Evolutionary conservation across 2,888 invertebrate genomes (phyloP).

Genomic region (Cylloceria caligata): DNA sequence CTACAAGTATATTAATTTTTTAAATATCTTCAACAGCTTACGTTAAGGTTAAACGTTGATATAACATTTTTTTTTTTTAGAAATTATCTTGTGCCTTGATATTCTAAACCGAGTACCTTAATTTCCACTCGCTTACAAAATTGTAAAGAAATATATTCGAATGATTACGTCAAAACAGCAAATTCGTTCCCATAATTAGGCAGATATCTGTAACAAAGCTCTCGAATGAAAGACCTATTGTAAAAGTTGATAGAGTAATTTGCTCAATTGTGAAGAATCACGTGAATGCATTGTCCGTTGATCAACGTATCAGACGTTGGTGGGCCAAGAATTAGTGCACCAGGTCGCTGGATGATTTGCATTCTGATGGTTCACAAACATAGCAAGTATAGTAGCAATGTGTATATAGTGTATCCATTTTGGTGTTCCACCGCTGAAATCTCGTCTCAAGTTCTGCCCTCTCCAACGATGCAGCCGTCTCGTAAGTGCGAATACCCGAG

Average conservation of each 20-base stretch:
- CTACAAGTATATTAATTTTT: too few species aligned
- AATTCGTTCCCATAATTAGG: constrained; percentile 6
- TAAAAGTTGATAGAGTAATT: constrained; percentile 19
- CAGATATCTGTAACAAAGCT: not conserved
- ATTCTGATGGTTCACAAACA: constrained; percentile 45
- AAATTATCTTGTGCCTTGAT: too few species aligned
- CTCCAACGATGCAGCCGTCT: constrained; percentile 40
- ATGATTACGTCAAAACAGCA: too few species aligned
- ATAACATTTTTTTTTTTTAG: too few species aligned
- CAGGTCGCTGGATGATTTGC: constrained; percentile 46
- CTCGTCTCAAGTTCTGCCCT: constrained; percentile 21
- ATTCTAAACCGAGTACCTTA: too few species aligned
- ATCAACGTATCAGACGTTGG: constrained; percentile 73
- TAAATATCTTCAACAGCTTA: too few species aligned
- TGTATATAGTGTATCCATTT: not conserved
- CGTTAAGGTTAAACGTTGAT: too few species aligned
- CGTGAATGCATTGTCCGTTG: constrained; percentile 60
- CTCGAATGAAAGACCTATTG: constrained; percentile 22
- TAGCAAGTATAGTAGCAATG: not conserved
- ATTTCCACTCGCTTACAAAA: not conserved
- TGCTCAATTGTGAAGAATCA: constrained; percentile 23
- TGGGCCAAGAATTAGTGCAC: constrained; percentile 25
- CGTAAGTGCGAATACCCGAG: constrained; percentile 51
- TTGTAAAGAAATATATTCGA: not conserved
- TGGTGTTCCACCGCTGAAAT: not conserved